Evolutionary conservation across 2,888 invertebrate genomes (phyloP).

Genomic region (Electrophaes corylata): DNA sequence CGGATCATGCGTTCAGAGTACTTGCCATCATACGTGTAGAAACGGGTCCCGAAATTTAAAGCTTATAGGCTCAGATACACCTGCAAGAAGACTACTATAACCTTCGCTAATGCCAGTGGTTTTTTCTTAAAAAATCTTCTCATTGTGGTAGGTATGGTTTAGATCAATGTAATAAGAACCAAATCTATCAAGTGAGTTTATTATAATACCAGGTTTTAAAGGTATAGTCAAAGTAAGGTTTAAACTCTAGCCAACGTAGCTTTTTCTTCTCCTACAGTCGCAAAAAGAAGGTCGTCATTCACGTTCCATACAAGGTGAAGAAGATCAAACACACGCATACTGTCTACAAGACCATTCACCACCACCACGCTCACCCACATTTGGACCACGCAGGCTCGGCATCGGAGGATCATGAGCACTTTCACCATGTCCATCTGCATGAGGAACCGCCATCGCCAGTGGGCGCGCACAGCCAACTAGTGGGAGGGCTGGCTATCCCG

Average conservation of each 20-base stretch:
- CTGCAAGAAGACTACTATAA: no score
- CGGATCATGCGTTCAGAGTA: constrained; percentile 3
- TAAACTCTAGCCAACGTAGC: background rate
- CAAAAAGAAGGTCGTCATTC: constrained; percentile 87
- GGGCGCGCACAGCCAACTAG: constrained; percentile 66
- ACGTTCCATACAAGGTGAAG: constrained; percentile 87
- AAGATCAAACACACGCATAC: constrained; percentile 89
- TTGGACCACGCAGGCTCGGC: constrained; percentile 56
- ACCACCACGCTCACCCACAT: constrained; percentile 71
- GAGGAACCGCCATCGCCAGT: constrained; percentile 52
- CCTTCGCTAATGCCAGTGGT: no score
- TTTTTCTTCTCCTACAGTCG: constrained; percentile 60
- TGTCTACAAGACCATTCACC: constrained; percentile 87
- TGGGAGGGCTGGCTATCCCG: constrained; percentile 68
- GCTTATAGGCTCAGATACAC: no score
- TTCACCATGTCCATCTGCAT: constrained; percentile 75
- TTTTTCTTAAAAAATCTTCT: no score
- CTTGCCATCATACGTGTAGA: background rate
- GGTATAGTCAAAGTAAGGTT: no score
- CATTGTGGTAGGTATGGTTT: no score
- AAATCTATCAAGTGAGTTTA: no score
- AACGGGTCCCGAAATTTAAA: background rate
- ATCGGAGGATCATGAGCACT: constrained; percentile 77
- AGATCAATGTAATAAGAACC: no score
- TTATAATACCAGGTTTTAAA: no score